These are phyloP conservation scores for Ochropleura plecta DNA, from an alignment of 2,888 invertebrate genomes.

Conservation along the genomic window DNA sequence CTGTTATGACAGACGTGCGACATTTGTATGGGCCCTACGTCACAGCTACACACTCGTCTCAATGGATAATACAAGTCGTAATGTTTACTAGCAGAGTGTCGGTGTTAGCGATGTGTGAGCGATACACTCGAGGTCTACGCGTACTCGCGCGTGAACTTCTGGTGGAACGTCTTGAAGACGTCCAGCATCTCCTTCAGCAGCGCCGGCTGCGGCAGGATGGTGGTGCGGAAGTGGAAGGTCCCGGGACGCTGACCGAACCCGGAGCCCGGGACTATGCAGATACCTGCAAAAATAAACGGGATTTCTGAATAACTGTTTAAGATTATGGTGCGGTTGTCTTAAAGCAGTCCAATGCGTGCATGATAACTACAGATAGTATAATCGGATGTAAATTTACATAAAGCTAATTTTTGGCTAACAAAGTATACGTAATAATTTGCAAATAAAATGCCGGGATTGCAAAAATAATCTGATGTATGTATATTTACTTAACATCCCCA, in stretches of 20 bases:
- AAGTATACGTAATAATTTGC: too few species aligned
- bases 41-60: constrained; percentile 37
- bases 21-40: not conserved
- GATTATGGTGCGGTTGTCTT: not conserved
- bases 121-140: constrained; percentile 59
- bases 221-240: constrained; percentile 98
- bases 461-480: too few species aligned
- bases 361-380: not conserved
- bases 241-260: constrained; percentile 99
- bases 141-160: constrained; percentile 91
- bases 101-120: not conserved
- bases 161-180: constrained; percentile 95
- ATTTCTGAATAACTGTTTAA: not conserved
- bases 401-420: too few species aligned
- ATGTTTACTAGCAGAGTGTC: not conserved
- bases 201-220: constrained; percentile 97
- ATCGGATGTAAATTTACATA: too few species aligned
- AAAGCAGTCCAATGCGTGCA: not conserved
- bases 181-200: constrained; percentile 95
- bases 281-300: constrained; percentile 89
- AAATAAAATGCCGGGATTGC: too few species aligned
- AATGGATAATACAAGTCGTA: constrained; percentile 19
- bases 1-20: not conserved
- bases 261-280: constrained; percentile 98
- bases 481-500: too few species aligned